A percentile compares a stretch with the other conserved stretches of the same genome.
Conservation (phyloP, 2,797 vertebrate species). For the Eulemur coronatus region DNA sequence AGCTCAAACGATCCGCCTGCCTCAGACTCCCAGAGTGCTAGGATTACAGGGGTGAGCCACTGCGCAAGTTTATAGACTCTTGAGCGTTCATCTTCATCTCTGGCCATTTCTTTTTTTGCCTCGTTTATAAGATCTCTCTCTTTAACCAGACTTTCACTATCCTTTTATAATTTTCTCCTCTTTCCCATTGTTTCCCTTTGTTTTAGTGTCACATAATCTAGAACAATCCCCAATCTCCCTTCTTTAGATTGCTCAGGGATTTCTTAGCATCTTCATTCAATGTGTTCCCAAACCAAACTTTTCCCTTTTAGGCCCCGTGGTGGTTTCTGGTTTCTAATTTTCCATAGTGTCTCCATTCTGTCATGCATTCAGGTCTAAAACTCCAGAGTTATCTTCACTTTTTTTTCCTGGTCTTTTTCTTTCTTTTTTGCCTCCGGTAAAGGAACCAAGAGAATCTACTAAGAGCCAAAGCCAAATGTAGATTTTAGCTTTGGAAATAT, state of each 20-base stretch:
- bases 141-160: not conserved
- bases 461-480: not conserved
- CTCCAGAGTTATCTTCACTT: not conserved
- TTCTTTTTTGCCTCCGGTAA: not conserved
- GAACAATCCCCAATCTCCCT: not conserved
- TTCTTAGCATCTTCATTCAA: not conserved
- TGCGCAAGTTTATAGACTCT: not conserved
- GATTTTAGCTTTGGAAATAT: not conserved
- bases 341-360: not conserved
- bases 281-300: not conserved
- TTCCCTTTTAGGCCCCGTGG: not conserved
- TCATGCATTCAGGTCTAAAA: not conserved
- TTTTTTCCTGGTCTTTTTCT: not conserved
- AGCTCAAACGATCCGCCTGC: too few relatives aligned
- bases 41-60: too few relatives aligned
- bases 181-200: not conserved
- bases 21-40: too few relatives aligned
- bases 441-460: not conserved
- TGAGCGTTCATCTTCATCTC: not conserved
- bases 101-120: not conserved
- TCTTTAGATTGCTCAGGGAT: not conserved
- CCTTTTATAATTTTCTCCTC: not conserved
- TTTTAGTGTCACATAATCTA: not conserved
- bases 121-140: not conserved
- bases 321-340: not conserved